Evolutionary conservation across 2,888 invertebrate species (phyloP), one percentile per base, ranked within the genome.

Genomic region (Ophion ellenae): DNA sequence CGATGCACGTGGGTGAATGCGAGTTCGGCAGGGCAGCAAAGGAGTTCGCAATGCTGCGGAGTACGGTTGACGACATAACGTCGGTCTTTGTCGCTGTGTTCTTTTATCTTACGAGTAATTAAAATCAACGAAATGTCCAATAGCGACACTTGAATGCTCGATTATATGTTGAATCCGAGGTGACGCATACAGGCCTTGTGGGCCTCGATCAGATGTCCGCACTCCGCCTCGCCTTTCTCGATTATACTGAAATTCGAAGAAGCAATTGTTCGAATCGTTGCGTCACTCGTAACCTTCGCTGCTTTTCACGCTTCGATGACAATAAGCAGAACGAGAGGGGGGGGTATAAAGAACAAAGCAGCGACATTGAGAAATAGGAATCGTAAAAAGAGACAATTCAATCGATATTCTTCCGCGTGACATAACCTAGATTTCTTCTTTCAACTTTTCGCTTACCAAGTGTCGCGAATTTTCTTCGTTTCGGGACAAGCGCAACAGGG

Each of bases 401-500:
- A 76, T 64, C 45, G 57, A 66, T 64, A 32, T 32, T 36, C n/a
- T 67, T 69, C 24, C 17, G 9, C 57, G 73, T 69, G 74, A 74
- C 69, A 70, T 82, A 79, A 81, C 86, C 84, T 85, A 67, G 87
- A 70, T 81, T 71, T 5, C 45, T 36, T 70, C 36, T 47, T 32
- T 70, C 20, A 5, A 32, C n/a, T 40, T 64, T 79, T 66, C 67
- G 87, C 95, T 95, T 95, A 99, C 99, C 99, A 99, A 88, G 96
- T 96, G 95, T 99, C 99, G 91, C 99, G 95, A 53, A 95, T 96
- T 94, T 96, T 96, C 94, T 98, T 99, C 0, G 99, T 99, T 95
- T 99, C 99, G 0, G 99, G 99, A 94, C 99, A 99, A 4, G 99
- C 99, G 95, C 99, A 99, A 92, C 99, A 99, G 4, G 99, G 97